A percentile compares a stretch with the other conserved stretches of the same genome.
These are phyloP conservation scores for Lophochroa leadbeateri DNA, from an alignment of 2,113 vertebrate species.

Conservation along the genomic window DNA sequence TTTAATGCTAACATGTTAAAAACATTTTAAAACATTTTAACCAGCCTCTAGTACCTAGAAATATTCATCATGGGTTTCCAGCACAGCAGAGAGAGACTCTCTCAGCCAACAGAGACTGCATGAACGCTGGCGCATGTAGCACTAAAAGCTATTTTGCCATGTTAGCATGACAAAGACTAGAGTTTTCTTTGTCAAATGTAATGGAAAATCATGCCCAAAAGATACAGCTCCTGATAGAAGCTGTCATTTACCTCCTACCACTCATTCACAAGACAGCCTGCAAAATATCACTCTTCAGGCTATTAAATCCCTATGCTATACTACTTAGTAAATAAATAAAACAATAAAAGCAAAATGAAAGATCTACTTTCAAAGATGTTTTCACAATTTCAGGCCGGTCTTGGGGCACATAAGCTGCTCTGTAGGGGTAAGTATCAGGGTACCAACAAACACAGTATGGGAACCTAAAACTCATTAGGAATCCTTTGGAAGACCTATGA, in stretches of 20 bases:
- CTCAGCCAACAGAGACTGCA: neutral
- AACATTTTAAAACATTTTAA: neutral
- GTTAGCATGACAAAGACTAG: neutral
- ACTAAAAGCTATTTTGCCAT: neutral
- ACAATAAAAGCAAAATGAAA: neutral
- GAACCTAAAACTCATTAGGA: neutral
- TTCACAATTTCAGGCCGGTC: neutral
- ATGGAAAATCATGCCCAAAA: neutral
- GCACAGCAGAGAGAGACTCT: neutral
- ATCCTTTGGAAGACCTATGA: neutral
- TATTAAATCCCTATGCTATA: neutral
- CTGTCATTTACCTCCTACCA: neutral
- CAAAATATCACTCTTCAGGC: neutral
- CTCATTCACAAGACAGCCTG: neutral
- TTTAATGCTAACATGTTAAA: neutral
- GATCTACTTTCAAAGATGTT: neutral
- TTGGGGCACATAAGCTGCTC: neutral
- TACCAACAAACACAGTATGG: neutral
- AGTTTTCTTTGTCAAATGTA: neutral
- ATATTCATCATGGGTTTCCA: neutral
- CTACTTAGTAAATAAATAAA: neutral
- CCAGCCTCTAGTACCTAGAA: neutral
- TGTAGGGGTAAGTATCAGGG: neutral
- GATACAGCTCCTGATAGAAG: neutral
- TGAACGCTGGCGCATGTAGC: fast-evolving